Conservation (phyloP, 2,888 invertebrate genomes). For the Pterobdella sp. region DNA sequence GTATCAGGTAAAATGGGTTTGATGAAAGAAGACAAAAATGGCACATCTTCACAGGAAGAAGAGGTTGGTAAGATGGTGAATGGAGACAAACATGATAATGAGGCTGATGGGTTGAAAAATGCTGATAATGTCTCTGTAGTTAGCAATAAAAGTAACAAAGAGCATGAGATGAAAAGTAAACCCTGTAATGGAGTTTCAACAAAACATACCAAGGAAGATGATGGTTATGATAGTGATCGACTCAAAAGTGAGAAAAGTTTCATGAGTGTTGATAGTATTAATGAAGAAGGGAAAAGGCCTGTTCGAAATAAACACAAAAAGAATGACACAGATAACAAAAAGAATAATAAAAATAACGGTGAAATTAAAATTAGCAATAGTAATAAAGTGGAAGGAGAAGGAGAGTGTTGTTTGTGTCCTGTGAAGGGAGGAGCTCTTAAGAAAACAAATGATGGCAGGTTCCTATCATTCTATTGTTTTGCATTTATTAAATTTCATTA, state of each 20-base stretch:
- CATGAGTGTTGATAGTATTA: not conserved
- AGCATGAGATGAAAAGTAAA: not conserved
- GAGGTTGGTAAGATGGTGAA: not conserved
- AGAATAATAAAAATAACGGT: constrained; percentile 5
- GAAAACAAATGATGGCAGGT: constrained; percentile 84
- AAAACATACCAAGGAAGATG: not conserved
- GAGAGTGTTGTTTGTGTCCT: constrained; percentile 79
- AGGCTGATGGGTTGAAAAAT: not conserved
- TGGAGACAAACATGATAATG: not conserved
- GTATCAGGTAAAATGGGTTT: not conserved
- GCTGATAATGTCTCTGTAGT: not conserved
- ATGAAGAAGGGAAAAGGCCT: not conserved
- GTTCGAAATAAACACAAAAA: not conserved
- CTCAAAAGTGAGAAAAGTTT: not conserved
- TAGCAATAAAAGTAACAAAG: not conserved
- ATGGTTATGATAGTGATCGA: constrained; percentile 12
- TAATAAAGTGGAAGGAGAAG: not conserved
- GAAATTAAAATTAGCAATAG: not conserved
- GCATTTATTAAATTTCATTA: not conserved
- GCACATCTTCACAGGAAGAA: not conserved
- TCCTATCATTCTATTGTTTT: constrained; percentile 61
- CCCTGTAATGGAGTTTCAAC: not conserved
- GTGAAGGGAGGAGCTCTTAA: constrained; percentile 97
- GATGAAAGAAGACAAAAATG: not conserved
- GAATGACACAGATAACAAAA: not conserved